Conservation (phyloP, 2,888 invertebrate species). For the Odiellus spinosus region DNA sequence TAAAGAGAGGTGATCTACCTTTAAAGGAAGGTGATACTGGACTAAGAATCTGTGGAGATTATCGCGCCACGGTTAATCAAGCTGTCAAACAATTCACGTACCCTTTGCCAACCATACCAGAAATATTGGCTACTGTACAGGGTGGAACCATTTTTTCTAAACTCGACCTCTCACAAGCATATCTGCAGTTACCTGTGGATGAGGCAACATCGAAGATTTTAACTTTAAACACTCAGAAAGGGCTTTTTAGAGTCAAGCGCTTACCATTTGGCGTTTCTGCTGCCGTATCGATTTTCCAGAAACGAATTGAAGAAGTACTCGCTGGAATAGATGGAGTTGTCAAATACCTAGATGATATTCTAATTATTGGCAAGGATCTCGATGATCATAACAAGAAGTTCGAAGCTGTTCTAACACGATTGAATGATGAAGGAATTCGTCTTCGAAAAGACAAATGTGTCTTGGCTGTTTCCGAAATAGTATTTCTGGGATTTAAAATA, state of each 20-base stretch:
- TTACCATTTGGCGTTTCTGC: constrained; percentile 21
- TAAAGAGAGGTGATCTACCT: no score
- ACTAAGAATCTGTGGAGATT: no score
- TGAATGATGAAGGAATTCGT: constrained; percentile 1
- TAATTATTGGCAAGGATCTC: constrained; percentile 7
- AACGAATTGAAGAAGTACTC: constrained; percentile 22
- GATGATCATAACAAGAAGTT: constrained; percentile 7
- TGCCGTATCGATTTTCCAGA: constrained; percentile 27
- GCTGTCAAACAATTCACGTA: constrained; percentile 6
- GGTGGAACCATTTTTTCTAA: constrained; percentile 11
- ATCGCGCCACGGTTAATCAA: not conserved
- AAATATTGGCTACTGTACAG: constrained; percentile 10
- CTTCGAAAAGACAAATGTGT: constrained; percentile 1
- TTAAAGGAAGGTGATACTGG: no score
- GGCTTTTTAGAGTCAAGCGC: constrained; percentile 9
- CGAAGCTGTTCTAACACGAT: constrained; percentile 2
- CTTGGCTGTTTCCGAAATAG: constrained; percentile 1
- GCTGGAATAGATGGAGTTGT: constrained; percentile 11
- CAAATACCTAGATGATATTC: constrained; percentile 15
- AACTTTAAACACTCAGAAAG: constrained; percentile 2
- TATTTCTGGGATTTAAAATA: constrained; percentile 5
- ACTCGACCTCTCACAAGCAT: constrained; percentile 9
- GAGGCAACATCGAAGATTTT: not conserved
- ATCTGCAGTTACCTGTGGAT: constrained; percentile 3
- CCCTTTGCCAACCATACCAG: constrained; percentile 11